Evolutionary conservation across 2,888 invertebrate species (phyloP).

Genomic region (Megaustenia siamemsis): DNA sequence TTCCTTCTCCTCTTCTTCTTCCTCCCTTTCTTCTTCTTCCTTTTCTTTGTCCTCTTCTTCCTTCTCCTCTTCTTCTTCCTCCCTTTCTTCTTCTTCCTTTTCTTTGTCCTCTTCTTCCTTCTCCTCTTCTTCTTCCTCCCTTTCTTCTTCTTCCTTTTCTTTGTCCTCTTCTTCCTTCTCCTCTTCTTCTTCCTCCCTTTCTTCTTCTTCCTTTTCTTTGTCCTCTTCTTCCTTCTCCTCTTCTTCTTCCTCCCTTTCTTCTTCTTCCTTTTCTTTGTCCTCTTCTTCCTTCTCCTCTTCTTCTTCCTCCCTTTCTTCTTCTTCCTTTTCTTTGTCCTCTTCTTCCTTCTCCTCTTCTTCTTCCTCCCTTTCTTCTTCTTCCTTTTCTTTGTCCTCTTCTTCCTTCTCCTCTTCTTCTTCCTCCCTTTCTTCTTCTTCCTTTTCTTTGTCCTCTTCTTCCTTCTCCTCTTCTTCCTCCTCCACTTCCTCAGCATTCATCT

Average conservation of each 20-base stretch:
- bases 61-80: too few relatives aligned
- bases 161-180: too few relatives aligned
- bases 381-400: too few relatives aligned
- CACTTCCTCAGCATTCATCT: too few relatives aligned
- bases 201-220: too few relatives aligned
- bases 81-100: too few relatives aligned
- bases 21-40: too few relatives aligned
- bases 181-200: background rate
- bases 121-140: background rate
- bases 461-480: background rate
- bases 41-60: too few relatives aligned
- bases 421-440: background rate
- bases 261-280: background rate
- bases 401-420: background rate
- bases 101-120: too few relatives aligned
- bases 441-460: too few relatives aligned
- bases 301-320: background rate
- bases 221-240: background rate
- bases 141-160: slow-evolving; percentile 3
- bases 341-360: background rate
- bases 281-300: too few relatives aligned
- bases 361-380: background rate
- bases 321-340: too few relatives aligned
- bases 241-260: background rate
- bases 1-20: slow-evolving; percentile 9